A percentile compares a stretch with the other conserved stretches of the same genome.
Conservation (phyloP, 2,113 vertebrate species). For the Phrynocephalus versicolor region DNA sequence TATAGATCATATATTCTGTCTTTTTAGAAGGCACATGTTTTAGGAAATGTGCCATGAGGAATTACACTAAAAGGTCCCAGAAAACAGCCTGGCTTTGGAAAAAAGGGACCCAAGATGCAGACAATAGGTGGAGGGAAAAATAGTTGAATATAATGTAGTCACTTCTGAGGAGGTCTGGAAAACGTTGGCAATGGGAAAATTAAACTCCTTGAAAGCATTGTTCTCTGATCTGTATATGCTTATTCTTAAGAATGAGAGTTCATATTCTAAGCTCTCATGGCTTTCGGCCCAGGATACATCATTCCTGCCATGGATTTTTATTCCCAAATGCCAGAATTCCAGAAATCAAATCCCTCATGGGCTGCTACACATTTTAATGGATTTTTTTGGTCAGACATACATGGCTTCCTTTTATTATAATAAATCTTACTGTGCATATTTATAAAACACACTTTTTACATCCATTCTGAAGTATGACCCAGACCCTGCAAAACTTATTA, state of each 20-base stretch:
- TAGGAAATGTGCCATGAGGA: not conserved
- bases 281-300: too few relatives aligned
- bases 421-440: not conserved
- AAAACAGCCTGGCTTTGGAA: not conserved
- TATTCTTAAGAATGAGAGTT: not conserved
- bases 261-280: too few relatives aligned
- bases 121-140: not conserved
- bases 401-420: not conserved
- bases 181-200: not conserved
- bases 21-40: slow-evolving; percentile 14
- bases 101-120: not conserved
- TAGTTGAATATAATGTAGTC: not conserved
- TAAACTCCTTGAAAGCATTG: not conserved
- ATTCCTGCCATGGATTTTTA: not conserved
- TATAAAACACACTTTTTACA: not conserved
- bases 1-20: not conserved
- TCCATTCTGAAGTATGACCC: not conserved
- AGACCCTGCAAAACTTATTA: not conserved
- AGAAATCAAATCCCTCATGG: not conserved
- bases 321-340: not conserved
- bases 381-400: not conserved
- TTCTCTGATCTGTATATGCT: not conserved
- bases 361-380: not conserved
- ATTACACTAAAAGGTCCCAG: slow-evolving; percentile 1
- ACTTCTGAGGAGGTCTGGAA: not conserved